Evolutionary conservation across 23 tunicate genomes (phyloP), one percentile per base, ranked within the genome.

Genomic region (Halocynthia roretzi): DNA sequence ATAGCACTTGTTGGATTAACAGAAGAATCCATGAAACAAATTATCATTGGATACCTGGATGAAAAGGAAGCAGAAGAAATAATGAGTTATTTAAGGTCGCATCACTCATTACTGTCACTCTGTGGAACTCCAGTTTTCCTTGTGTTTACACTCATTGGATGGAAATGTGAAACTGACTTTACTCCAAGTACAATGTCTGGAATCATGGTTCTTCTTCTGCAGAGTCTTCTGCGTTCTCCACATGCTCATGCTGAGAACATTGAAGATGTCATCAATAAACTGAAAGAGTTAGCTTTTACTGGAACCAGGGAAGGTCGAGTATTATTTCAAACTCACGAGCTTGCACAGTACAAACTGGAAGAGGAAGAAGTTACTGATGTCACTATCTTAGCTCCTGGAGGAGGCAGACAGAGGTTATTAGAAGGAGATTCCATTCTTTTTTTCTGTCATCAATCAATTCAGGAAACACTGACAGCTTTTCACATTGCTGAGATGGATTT

Each of bases 1-100:
- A 65, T 65, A 20, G 70, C 70, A 15, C 70, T 65, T 65, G 70
- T 48, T 65, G 70, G 70, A 65, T 65, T 65, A 15, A 65, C 70
- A 11, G 31, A 9, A 48, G 70, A 65, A 15, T 65, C 70, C 5
- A 65, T 65, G 10, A 65, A 65, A 15, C 48, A 65, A 5, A 65
- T 65, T 10, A 65, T 65, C 31, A 8, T 15, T 11, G 70, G 70
- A 65, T 65, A 65, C 31, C 48, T 20, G 19, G 70, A 48, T 20
- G 5, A 65, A 20, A 48, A 65, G 31, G 70, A 65, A 65, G 70
- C 70, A 11, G 19, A 65, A 15, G 31, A 65, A 65, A 65, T 15
- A 65, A 65, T 65, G 70, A 48, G 5, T 20, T 65, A 10, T 65
- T 48, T 65, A 9, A 65, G 31, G 31, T 20, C 31, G 48, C 14